Evolutionary conservation across 2,888 invertebrate species (phyloP).

Genomic region (Acrobasis consociella): DNA sequence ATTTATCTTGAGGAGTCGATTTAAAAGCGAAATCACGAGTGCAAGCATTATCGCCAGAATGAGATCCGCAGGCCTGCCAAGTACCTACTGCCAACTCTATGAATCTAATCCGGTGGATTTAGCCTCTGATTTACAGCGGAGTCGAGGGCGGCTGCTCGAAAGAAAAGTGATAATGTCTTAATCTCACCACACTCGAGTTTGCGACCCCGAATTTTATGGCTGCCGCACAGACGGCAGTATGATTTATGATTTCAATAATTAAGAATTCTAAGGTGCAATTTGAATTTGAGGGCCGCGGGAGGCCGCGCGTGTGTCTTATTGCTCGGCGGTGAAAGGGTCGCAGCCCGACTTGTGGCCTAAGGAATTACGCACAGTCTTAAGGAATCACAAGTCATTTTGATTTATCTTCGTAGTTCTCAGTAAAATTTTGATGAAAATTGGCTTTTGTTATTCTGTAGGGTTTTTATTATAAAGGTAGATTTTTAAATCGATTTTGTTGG

Average conservation of each 20-base stretch:
- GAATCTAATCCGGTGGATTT: constrained; percentile 83
- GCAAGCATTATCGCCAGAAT: constrained; percentile 78
- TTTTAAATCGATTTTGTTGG: too few species aligned
- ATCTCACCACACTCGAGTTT: constrained; percentile 82
- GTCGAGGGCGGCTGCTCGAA: constrained; percentile 72
- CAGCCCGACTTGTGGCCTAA: constrained; percentile 59
- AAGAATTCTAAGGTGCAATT: constrained; percentile 83
- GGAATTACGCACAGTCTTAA: constrained; percentile 66
- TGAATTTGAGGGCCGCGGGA: constrained; percentile 76
- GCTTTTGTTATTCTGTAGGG: constrained; percentile 6
- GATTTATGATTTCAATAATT: constrained; percentile 84
- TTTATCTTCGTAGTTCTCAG: constrained; percentile 26
- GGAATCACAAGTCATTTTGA: constrained; percentile 61
- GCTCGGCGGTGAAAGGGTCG: constrained; percentile 74
- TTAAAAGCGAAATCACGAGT: constrained; percentile 81
- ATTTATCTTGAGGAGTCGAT: constrained; percentile 80
- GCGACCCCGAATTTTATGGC: constrained; percentile 76
- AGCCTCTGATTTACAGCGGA: constrained; percentile 82
- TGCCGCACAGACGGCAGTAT: constrained; percentile 79
- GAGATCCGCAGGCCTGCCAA: constrained; percentile 73
- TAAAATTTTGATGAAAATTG: constrained; percentile 7
- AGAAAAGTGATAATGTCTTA: constrained; percentile 88
- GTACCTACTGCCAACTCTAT: constrained; percentile 73
- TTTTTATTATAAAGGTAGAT: neutral
- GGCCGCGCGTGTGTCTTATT: constrained; percentile 80